phyloP scores from a whole-genome alignment of 2,888 invertebrate species.

The Sarcophaga carnaria region DNA sequence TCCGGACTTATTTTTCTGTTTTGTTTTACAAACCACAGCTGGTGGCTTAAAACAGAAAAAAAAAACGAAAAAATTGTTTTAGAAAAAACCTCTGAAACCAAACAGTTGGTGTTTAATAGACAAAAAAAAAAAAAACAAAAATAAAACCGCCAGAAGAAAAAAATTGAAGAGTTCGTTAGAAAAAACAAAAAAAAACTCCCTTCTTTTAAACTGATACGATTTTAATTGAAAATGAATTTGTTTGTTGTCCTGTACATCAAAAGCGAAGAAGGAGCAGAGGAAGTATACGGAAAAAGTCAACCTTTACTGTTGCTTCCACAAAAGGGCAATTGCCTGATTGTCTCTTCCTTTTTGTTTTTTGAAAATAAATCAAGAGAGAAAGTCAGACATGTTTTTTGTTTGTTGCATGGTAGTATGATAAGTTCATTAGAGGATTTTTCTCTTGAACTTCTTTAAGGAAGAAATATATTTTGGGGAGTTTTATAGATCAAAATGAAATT shows the following conservation, averaged over 20 bases:
- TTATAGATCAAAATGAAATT: no score
- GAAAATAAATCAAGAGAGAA: not conserved
- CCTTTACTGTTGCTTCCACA: conserved; percentile 38
- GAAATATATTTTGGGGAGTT: no score
- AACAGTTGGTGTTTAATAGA: conserved; percentile 44
- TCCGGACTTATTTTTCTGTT: conserved; percentile 9
- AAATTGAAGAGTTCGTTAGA: not conserved
- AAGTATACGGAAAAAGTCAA: not conserved
- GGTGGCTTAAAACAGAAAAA: conserved; percentile 45
- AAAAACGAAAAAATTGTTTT: conserved; percentile 10
- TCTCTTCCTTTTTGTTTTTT: not conserved
- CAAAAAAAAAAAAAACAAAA: not conserved
- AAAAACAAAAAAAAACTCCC: conserved; percentile 23
- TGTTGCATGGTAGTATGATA: no score
- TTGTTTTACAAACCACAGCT: conserved; percentile 43
- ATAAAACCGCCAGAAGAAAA: no score
- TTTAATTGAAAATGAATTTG: conserved; percentile 81
- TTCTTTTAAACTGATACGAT: conserved; percentile 75
- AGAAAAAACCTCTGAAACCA: conserved; percentile 47
- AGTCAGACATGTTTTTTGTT: not conserved
- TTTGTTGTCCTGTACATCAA: conserved; percentile 71
- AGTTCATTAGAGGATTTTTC: no score
- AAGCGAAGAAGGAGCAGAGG: not conserved
- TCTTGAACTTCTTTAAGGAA: no score
- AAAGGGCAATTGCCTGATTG: conserved; percentile 15